These are phyloP conservation scores for Mizuhopecten yessoensis DNA, from an alignment of 1,140 invertebrate genomes.

Conservation along the genomic window DNA sequence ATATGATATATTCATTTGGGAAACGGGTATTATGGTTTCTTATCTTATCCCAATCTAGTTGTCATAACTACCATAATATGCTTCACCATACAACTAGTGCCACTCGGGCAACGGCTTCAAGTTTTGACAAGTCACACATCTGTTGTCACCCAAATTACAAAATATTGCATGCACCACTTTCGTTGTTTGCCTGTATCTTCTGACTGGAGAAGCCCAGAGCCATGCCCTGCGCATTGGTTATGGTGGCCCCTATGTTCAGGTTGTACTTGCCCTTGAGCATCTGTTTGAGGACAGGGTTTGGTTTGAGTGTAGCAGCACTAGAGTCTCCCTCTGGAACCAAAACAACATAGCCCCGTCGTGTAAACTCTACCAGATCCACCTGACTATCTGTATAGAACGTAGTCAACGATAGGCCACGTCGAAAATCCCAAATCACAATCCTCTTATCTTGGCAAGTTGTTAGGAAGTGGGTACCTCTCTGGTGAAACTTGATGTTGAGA, in stretches of 20 bases:
- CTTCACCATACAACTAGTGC: too few relatives aligned
- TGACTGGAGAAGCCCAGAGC: conserved; percentile 71
- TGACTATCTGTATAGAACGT: conserved; percentile 66
- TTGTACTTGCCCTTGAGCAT: conserved; percentile 54
- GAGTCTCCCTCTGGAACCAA: conserved; percentile 69
- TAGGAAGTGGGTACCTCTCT: conserved; percentile 64
- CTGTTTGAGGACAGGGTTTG: conserved; percentile 59
- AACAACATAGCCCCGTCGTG: conserved; percentile 59
- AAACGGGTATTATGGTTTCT: too few relatives aligned
- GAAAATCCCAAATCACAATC: conserved; percentile 69
- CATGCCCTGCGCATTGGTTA: conserved; percentile 67
- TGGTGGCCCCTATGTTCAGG: conserved; percentile 48
- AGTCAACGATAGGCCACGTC: conserved; percentile 62
- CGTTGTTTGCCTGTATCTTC: neutral
- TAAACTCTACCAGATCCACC: conserved; percentile 64
- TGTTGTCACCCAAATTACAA: neutral
- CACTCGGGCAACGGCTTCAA: too few relatives aligned
- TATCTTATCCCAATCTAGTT: too few relatives aligned
- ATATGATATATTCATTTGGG: too few relatives aligned
- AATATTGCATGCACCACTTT: neutral
- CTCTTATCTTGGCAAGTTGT: conserved; percentile 69
- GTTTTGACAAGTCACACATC: too few relatives aligned
- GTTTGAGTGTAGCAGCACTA: conserved; percentile 64
- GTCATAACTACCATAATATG: too few relatives aligned
- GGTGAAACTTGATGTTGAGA: conserved; percentile 66